These are phyloP conservation scores for Syrrhaptes paradoxus DNA, from an alignment of 2,113 vertebrate genomes.

Conservation along the genomic window DNA sequence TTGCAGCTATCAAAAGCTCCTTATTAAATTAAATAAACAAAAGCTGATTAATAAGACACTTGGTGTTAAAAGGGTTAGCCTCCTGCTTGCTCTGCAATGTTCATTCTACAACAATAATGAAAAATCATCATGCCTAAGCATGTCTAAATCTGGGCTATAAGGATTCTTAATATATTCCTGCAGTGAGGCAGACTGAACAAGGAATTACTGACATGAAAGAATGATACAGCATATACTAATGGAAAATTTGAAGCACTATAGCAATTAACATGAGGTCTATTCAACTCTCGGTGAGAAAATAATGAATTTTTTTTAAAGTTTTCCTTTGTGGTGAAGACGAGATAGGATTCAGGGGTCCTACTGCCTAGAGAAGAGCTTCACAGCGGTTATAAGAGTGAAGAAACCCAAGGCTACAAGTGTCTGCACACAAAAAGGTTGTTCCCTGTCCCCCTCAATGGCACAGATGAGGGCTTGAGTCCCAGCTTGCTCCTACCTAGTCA, in stretches of 20 bases:
- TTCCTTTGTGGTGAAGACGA: not conserved
- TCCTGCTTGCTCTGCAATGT: slow-evolving; percentile 44
- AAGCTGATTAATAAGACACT: slow-evolving; percentile 69
- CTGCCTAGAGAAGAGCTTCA: not conserved
- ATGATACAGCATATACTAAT: slow-evolving; percentile 38
- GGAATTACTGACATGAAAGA: slow-evolving; percentile 55
- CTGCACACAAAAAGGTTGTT: not conserved
- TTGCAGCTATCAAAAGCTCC: slow-evolving; percentile 44
- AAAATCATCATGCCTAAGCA: slow-evolving; percentile 72
- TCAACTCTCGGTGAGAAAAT: not conserved
- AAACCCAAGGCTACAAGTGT: not conserved
- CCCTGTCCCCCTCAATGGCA: no score
- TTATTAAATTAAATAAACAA: slow-evolving; percentile 73
- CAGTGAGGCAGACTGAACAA: slow-evolving; percentile 27
- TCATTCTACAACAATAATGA: slow-evolving; percentile 59
- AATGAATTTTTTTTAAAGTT: slow-evolving; percentile 1
- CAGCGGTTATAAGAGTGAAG: not conserved
- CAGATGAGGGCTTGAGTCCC: not conserved
- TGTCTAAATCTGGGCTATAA: slow-evolving; percentile 64
- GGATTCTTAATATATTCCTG: slow-evolving; percentile 49
- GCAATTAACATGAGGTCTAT: slow-evolving; percentile 59
- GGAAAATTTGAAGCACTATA: slow-evolving; percentile 41
- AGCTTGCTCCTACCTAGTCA: not conserved
- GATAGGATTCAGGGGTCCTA: not conserved
- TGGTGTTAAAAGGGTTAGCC: slow-evolving; percentile 63